phyloP scores from a whole-genome alignment of 1,140 invertebrate genomes.

The Brachionus angularis region DNA sequence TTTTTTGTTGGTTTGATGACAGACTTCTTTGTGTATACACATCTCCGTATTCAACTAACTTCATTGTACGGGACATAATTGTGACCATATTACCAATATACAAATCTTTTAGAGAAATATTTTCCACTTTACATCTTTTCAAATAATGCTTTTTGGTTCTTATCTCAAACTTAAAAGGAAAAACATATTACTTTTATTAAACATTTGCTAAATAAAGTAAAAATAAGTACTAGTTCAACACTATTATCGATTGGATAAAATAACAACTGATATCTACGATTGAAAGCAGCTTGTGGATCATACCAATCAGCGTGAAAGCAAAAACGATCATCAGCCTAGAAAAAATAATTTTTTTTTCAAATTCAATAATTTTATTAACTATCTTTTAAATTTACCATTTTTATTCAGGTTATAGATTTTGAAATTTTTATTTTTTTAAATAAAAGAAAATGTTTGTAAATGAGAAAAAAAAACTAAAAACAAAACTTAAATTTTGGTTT shows the following conservation, averaged over 20 bases:
- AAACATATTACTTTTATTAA: conserved; percentile 33
- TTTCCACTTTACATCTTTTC: conserved; percentile 67
- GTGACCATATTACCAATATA: conserved; percentile 72
- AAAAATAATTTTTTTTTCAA: too few species aligned
- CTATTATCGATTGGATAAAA: conserved; percentile 71
- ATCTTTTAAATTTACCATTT: not conserved
- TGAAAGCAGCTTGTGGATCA: conserved; percentile 68
- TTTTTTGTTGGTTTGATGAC: conserved; percentile 44
- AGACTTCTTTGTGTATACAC: conserved; percentile 49
- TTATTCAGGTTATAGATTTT: not conserved
- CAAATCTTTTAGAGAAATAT: conserved; percentile 66
- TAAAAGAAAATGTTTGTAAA: too few species aligned
- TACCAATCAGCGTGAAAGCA: conserved; percentile 76
- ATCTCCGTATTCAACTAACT: conserved; percentile 73
- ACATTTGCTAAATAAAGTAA: conserved; percentile 42
- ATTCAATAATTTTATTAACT: not conserved
- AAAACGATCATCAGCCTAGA: conserved; percentile 50
- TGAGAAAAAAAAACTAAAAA: too few species aligned
- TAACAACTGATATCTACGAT: conserved; percentile 69
- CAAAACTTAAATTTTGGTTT: too few species aligned
- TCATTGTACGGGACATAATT: conserved; percentile 72
- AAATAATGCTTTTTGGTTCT: conserved; percentile 71
- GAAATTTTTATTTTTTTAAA: too few species aligned
- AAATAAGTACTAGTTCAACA: conserved; percentile 65
- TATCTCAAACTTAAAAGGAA: conserved; percentile 68